Base-by-base conservation (phyloP, 2,888 invertebrate genomes). In the Pterostichus madidus region DNA sequence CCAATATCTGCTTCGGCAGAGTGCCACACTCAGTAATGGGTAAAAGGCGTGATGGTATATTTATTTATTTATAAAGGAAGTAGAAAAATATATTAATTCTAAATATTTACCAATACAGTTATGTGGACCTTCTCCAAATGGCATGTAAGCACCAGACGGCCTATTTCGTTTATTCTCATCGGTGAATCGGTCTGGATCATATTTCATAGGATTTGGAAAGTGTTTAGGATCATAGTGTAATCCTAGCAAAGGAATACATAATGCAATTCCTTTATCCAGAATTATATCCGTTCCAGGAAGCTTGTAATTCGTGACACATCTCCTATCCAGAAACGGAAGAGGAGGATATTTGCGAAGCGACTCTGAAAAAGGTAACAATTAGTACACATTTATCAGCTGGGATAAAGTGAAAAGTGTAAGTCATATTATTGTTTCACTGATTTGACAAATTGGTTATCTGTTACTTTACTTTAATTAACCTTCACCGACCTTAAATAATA, bases 141-240 rank as follows among this genome's bases (percentile, higher is more conserved):
- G 89, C 85, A 89, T 82, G 85, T 88, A 87, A 39, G 86, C 85
- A 85, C 87, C 85, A 83, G 86, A 86, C 78, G 85, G 85, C 1
- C 86, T 77, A 8, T 84, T 84, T 7, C 84, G 84, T 83, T 87
- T 88, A n/a, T 86, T 88, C n/a, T 89, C 89, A 1, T 88, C 88
- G 0, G 85, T 86, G 85, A 91, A 91, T 79, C 90, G 86, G 80
- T 91, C 90, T 0, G 91, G 91, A 84, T 91, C 88, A 84, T 91
- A 91, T 84, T 87, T 87, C 49, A 89, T 87, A 0, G 91, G 91
- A 77, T 91, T 87, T 2, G 90, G 88, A 84, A 86, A 91, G 85
- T 89, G 89, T 49, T 88, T 85, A 0, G 88, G 87, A 85, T 91
- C 90, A 71, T 87, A 87, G 82, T 89, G 89, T 11, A 89, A 77